Percentiles rank a stretch among this genome's conserved stretches.
Evolutionary conservation across 1,140 invertebrate genomes (phyloP).

Genomic region (Panagrolaimus sp.): DNA sequence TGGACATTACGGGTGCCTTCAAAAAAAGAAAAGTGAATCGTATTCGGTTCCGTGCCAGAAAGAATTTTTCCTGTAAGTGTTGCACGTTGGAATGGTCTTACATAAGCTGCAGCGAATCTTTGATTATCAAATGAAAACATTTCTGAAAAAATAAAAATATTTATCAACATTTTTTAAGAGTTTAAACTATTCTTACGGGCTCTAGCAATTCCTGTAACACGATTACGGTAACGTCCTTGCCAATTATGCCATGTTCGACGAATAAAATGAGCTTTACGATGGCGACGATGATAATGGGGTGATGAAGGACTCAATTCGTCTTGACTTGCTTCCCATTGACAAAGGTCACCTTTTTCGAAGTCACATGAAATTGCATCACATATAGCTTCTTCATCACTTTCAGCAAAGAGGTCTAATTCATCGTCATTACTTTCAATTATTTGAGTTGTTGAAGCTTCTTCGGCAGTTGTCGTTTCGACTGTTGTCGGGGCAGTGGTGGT

Average conservation of each 20-base stretch:
- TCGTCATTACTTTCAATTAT: background rate
- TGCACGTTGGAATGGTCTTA: conserved; percentile 36
- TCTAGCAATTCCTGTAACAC: conserved; percentile 37
- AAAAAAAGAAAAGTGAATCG: conserved; percentile 41
- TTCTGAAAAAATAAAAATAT: conserved; percentile 2
- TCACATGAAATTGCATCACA: conserved; percentile 38
- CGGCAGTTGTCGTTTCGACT: background rate
- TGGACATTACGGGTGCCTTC: conserved; percentile 45
- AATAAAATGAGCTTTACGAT: conserved; percentile 16
- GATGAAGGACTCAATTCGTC: conserved; percentile 31
- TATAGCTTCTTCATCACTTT: conserved; percentile 5
- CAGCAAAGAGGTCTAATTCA: background rate
- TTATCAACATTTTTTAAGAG: background rate
- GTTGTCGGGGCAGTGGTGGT: background rate
- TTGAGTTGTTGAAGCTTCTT: background rate
- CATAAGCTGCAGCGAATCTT: conserved; percentile 49
- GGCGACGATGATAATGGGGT: conserved; percentile 27
- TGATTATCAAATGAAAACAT: conserved; percentile 40
- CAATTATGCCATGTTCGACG: conserved; percentile 43
- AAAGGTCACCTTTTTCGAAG: conserved; percentile 37
- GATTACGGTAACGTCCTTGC: conserved; percentile 37
- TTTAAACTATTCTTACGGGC: conserved; percentile 21
- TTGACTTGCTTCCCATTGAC: conserved; percentile 36
- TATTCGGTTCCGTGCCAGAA: conserved; percentile 26
- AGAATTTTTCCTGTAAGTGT: conserved; percentile 37